Percentiles rank a stretch among this genome's conserved stretches.
These are phyloP conservation scores for Ochlodes sylvanus DNA, from an alignment of 2,888 invertebrate species.

Conservation along the genomic window DNA sequence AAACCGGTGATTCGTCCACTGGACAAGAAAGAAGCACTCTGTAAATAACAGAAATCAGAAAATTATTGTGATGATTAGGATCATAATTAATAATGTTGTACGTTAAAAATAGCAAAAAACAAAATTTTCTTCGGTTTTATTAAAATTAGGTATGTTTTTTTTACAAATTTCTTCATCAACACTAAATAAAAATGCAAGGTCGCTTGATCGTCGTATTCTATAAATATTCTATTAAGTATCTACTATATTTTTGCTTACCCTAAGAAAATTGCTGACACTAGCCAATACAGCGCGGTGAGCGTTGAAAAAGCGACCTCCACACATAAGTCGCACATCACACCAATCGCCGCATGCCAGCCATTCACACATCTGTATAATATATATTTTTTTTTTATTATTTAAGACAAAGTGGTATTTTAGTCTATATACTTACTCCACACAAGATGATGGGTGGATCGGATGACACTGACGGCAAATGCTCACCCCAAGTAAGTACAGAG, in stretches of 20 bases:
- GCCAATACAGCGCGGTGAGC: conserved; percentile 89
- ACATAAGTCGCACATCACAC: conserved; percentile 87
- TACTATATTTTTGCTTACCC: conserved; percentile 78
- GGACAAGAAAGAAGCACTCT: conserved; percentile 69
- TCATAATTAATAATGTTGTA: too few relatives aligned
- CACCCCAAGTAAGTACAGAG: too few relatives aligned
- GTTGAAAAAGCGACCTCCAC: conserved; percentile 85
- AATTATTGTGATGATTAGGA: too few relatives aligned
- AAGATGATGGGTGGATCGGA: too few relatives aligned
- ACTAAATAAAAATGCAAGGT: too few relatives aligned
- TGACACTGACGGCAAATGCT: too few relatives aligned
- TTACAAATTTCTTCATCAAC: too few relatives aligned
- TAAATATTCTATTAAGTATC: not conserved
- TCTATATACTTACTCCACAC: too few relatives aligned
- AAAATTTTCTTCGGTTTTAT: too few relatives aligned
- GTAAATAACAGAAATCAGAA: conserved; percentile 46
- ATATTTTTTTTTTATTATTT: not conserved
- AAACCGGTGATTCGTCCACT: conserved; percentile 80
- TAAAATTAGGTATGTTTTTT: too few relatives aligned
- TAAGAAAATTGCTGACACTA: conserved; percentile 88
- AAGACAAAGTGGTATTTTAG: too few relatives aligned
- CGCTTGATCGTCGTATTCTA: not conserved
- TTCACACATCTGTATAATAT: conserved; percentile 67
- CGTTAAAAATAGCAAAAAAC: too few relatives aligned
- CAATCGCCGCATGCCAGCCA: conserved; percentile 73